Conservation (phyloP, 2,888 invertebrate species). For the Drosophila barbarae region DNA sequence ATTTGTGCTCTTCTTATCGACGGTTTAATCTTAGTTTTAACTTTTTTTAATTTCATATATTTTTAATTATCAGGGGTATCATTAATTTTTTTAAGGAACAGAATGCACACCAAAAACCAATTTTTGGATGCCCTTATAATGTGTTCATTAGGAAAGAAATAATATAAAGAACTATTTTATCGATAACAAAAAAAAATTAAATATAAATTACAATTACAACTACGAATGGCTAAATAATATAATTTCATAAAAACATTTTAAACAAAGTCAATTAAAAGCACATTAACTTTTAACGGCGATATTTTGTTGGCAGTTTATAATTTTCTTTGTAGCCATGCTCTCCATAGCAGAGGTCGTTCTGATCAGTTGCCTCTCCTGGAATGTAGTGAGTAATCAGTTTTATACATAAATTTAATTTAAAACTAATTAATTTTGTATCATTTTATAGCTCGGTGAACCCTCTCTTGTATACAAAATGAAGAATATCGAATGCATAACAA, state of each 20-base stretch:
- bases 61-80: neutral
- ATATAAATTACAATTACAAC: neutral
- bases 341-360: neutral
- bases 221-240: neutral
- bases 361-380: conserved; percentile 1
- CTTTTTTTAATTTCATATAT: neutral
- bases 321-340: neutral
- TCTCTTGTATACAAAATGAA: conserved; percentile 34
- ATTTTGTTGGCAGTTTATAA: no score
- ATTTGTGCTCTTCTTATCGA: neutral
- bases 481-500: conserved; percentile 34
- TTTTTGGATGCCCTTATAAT: neutral
- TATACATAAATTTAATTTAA: neutral
- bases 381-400: conserved; percentile 5
- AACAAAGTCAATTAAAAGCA: neutral
- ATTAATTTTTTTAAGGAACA: neutral
- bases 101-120: neutral
- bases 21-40: neutral
- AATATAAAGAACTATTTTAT: neutral
- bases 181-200: neutral
- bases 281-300: neutral
- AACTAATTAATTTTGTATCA: neutral
- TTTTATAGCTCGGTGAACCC: conserved; percentile 24
- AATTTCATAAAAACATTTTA: neutral
- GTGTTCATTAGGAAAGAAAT: neutral